phyloP scores from a whole-genome alignment of 1,140 invertebrate genomes.

The Caerostris darwini region DNA sequence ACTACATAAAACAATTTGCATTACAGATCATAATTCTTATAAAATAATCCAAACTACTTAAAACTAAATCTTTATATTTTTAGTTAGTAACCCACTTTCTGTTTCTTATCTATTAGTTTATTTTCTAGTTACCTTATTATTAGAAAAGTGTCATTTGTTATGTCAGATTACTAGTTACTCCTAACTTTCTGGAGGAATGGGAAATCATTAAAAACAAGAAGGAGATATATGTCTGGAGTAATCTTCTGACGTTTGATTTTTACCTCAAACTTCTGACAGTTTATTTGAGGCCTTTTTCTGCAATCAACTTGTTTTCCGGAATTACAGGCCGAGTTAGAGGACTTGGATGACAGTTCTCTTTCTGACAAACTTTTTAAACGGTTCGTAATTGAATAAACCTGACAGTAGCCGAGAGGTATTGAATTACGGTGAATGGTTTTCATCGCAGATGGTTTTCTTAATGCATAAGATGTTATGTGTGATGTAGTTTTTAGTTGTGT shows the following conservation, averaged over 20 bases:
- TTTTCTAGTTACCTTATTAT: neutral
- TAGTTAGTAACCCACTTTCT: neutral
- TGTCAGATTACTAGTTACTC: neutral
- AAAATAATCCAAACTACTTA: neutral
- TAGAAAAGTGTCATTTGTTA: constrained; percentile 29
- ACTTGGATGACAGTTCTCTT: neutral
- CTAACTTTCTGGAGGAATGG: neutral
- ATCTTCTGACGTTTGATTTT: constrained; percentile 41
- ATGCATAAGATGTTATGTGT: neutral
- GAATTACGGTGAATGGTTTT: constrained; percentile 17
- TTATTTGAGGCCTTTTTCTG: constrained; percentile 8
- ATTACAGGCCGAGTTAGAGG: neutral
- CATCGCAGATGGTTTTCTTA: neutral
- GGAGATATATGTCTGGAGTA: neutral
- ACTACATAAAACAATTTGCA: too few relatives aligned
- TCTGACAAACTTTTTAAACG: neutral
- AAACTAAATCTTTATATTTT: neutral
- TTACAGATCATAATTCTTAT: neutral
- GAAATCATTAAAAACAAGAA: constrained; percentile 38
- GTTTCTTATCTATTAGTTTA: neutral
- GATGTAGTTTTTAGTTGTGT: too few relatives aligned
- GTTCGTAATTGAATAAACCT: constrained; percentile 18
- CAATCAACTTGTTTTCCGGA: neutral
- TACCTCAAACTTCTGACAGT: neutral
- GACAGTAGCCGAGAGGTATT: neutral